Percentiles rank a stretch among this genome's conserved stretches.
These are phyloP conservation scores for Cephalotes varians DNA, from an alignment of 2,888 invertebrate species.

Conservation along the genomic window DNA sequence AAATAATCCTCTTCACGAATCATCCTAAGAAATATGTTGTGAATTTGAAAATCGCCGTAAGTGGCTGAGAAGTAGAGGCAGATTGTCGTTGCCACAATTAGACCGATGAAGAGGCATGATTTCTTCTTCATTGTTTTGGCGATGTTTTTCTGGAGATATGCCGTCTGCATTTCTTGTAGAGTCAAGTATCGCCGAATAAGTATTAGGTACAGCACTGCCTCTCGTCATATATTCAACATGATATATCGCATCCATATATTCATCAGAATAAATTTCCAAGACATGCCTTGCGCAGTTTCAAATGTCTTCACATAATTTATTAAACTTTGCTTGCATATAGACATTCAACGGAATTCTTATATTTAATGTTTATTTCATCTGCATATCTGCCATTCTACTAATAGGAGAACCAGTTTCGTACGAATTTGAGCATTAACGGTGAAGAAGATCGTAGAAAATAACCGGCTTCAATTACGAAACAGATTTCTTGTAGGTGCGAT, in stretches of 20 bases:
- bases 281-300: background rate
- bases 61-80: conserved; percentile 63
- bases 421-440: background rate
- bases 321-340: background rate
- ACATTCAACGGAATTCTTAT: background rate
- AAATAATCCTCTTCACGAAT: background rate
- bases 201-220: background rate
- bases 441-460: background rate
- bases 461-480: background rate
- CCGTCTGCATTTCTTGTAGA: background rate
- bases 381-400: background rate
- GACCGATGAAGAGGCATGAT: conserved; percentile 41
- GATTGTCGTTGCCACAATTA: conserved; percentile 56
- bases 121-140: conserved; percentile 60
- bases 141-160: background rate
- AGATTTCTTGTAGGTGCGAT: background rate
- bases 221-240: background rate
- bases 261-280: background rate
- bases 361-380: background rate
- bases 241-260: background rate
- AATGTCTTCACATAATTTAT: background rate
- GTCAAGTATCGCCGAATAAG: background rate
- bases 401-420: background rate
- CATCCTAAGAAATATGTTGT: conserved; percentile 29
- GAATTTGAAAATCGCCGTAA: conserved; percentile 58